Percentiles rank a stretch among this genome's conserved stretches.
phyloP scores from a whole-genome alignment of 2,797 vertebrate species.

The Spinibarbus caldwelli region DNA sequence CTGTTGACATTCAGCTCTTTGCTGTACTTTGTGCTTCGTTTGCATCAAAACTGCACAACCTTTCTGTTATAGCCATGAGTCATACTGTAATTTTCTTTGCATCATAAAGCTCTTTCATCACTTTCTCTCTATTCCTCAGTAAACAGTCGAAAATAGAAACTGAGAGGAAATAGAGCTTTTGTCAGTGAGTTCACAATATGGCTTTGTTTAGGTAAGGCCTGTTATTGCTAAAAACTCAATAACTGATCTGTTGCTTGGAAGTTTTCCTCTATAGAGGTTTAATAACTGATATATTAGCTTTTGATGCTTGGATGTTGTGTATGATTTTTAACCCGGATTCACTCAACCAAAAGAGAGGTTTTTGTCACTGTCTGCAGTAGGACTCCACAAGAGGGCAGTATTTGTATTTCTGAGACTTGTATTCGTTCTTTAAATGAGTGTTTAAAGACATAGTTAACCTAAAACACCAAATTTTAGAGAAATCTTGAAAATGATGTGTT shows the following conservation, averaged over 20 bases:
- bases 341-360: neutral
- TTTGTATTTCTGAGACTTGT: neutral
- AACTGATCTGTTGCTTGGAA: neutral
- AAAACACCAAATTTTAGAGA: neutral
- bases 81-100: slow-evolving; percentile 6
- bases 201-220: neutral
- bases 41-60: slow-evolving; percentile 25
- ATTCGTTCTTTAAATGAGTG: neutral
- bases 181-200: neutral
- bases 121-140: neutral
- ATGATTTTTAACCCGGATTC: neutral
- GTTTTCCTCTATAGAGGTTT: neutral
- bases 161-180: neutral
- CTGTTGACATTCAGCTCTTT: neutral
- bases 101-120: slow-evolving; percentile 12
- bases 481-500: neutral
- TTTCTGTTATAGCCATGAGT: slow-evolving; percentile 9
- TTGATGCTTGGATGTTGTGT: neutral
- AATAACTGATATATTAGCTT: neutral
- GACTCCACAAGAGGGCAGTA: slow-evolving; percentile 33
- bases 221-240: neutral
- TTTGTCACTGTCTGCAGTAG: neutral
- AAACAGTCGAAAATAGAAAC: slow-evolving; percentile 22
- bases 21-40: slow-evolving; percentile 12
- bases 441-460: neutral